Evolutionary conservation across 2,888 invertebrate species (phyloP).

Genomic region (Polia nebulosa): DNA sequence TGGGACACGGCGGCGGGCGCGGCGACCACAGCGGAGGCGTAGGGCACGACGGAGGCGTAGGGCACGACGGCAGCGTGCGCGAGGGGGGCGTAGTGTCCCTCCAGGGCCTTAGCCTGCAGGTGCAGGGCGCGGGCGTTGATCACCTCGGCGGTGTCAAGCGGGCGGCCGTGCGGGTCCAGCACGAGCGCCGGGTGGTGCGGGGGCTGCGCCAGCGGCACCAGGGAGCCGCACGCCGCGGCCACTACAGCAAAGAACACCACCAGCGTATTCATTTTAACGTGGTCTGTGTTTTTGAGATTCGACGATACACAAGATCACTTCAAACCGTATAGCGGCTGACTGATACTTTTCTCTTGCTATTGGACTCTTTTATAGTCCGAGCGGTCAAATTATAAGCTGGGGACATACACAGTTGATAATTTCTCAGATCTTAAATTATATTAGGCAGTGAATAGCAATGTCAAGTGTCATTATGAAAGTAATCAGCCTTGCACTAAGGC

Average conservation of each 20-base stretch:
- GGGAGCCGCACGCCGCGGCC: constrained; percentile 91
- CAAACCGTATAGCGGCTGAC: constrained; percentile 75
- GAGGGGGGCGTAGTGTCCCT: constrained; percentile 76
- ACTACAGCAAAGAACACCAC: constrained; percentile 92
- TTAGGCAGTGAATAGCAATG: constrained; percentile 81
- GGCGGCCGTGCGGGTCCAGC: constrained; percentile 87
- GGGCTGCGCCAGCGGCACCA: constrained; percentile 86
- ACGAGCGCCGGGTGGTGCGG: constrained; percentile 85
- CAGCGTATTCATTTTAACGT: constrained; percentile 84
- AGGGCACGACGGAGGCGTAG: constrained; percentile 72
- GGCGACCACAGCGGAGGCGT: constrained; percentile 60
- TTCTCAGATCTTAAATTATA: constrained; percentile 69
- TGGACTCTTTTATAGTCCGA: constrained; percentile 82
- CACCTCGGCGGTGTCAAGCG: constrained; percentile 88
- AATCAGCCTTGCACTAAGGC: constrained; percentile 80
- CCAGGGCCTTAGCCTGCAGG: constrained; percentile 88
- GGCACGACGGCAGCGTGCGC: constrained; percentile 73
- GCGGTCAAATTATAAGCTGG: constrained; percentile 69
- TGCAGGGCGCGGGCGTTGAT: constrained; percentile 87
- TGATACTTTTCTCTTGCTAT: constrained; percentile 77
- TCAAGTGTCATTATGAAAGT: constrained; percentile 86
- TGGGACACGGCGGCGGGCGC: constrained; percentile 76
- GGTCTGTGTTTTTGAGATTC: constrained; percentile 75
- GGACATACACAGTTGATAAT: constrained; percentile 66
- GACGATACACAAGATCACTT: constrained; percentile 83